Conservation (phyloP, 2,888 invertebrate genomes). For the Pachydiplax longipennis region DNA sequence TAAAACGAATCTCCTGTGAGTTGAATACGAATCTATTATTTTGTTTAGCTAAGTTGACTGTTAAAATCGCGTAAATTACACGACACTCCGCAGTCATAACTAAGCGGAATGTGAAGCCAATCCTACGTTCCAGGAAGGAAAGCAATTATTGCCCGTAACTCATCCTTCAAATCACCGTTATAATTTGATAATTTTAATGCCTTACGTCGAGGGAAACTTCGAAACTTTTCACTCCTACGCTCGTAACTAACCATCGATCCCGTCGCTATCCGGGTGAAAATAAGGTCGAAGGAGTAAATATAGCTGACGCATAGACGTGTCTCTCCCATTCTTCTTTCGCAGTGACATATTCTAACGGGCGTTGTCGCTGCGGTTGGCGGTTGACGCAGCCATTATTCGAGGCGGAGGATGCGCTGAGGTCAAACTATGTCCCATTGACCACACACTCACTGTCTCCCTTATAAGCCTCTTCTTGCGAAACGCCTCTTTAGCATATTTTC, state of each 20-base stretch:
- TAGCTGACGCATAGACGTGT: background rate
- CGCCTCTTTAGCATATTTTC: background rate
- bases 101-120: too few relatives aligned
- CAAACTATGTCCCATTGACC: constrained; percentile 35
- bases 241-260: background rate
- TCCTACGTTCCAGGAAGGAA: too few relatives aligned
- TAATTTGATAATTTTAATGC: too few relatives aligned
- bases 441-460: background rate
- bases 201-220: too few relatives aligned
- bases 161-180: too few relatives aligned
- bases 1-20: too few relatives aligned
- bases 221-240: too few relatives aligned
- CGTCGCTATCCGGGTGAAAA: background rate
- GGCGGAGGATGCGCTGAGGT: constrained; percentile 6
- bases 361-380: background rate
- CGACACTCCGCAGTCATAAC: too few relatives aligned
- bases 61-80: too few relatives aligned
- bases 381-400: background rate
- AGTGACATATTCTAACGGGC: constrained; percentile 24
- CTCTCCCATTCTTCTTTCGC: background rate
- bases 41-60: too few relatives aligned
- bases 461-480: background rate
- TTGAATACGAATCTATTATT: too few relatives aligned
- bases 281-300: background rate
- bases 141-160: too few relatives aligned